These are phyloP conservation scores for Gobio gobio DNA, from an alignment of 2,113 vertebrate genomes.

Conservation along the genomic window DNA sequence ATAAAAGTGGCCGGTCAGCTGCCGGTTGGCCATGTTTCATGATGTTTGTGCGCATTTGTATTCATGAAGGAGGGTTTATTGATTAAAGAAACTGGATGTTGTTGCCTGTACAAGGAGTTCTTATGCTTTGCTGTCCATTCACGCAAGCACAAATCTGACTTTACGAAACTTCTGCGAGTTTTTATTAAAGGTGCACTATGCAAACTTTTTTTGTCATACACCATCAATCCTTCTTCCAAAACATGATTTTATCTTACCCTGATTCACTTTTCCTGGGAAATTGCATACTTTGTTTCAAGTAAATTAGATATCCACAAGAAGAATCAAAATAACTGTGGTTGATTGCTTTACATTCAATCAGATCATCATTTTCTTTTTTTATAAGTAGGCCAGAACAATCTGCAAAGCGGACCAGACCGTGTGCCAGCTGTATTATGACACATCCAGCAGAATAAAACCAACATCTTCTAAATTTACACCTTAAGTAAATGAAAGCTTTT, in stretches of 20 bases:
- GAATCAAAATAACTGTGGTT: neutral
- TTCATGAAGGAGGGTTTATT: neutral
- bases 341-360: neutral
- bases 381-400: neutral
- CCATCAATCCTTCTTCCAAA: too few relatives aligned
- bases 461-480: constrained; percentile 17
- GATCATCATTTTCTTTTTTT: neutral
- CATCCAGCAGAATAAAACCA: neutral
- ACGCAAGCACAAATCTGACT: too few relatives aligned
- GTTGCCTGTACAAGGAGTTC: neutral
- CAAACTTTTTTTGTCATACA: too few relatives aligned
- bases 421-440: neutral
- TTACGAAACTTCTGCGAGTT: too few relatives aligned
- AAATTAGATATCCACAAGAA: too few relatives aligned
- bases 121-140: too few relatives aligned
- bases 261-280: too few relatives aligned
- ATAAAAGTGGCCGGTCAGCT: neutral
- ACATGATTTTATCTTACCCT: too few relatives aligned
- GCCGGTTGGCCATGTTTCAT: neutral
- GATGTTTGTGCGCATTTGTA: constrained; percentile 5
- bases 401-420: neutral
- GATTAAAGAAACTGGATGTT: neutral
- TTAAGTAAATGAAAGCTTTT: constrained; percentile 31
- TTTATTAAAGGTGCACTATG: too few relatives aligned
- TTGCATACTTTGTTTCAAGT: too few relatives aligned